phyloP scores from a whole-genome alignment of 2,888 invertebrate species.

The Ptychoptera albimana region DNA sequence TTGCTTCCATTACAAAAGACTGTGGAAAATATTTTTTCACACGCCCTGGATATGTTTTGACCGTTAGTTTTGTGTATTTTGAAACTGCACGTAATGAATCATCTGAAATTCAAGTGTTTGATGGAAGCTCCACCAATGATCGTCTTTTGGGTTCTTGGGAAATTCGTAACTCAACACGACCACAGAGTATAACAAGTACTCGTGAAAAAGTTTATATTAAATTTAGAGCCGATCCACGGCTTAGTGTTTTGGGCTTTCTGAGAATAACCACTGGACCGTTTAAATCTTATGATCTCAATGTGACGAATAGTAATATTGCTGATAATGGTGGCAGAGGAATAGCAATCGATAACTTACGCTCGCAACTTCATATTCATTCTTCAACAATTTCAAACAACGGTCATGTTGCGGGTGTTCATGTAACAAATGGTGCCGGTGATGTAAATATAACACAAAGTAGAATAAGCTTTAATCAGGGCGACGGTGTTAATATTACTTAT shows the following conservation, averaged over 20 bases:
- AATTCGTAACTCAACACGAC: conserved; percentile 71
- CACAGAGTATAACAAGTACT: conserved; percentile 74
- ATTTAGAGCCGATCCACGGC: conserved; percentile 56
- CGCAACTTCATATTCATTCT: conserved; percentile 70
- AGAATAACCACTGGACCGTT: conserved; percentile 59
- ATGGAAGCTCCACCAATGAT: conserved; percentile 55
- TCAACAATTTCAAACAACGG: conserved; percentile 74
- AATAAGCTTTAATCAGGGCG: conserved; percentile 81
- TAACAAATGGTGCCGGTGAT: conserved; percentile 83
- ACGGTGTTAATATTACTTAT: conserved; percentile 90
- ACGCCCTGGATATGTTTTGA: conserved; percentile 60
- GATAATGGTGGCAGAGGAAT: conserved; percentile 93
- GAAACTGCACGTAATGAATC: conserved; percentile 59
- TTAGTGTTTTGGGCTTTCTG: conserved; percentile 60
- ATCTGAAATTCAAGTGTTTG: conserved; percentile 59
- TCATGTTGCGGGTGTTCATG: conserved; percentile 80
- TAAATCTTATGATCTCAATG: conserved; percentile 72
- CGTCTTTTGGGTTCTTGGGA: conserved; percentile 52
- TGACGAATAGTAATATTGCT: conserved; percentile 68
- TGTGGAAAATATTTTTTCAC: conserved; percentile 73
- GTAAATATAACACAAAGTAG: conserved; percentile 83
- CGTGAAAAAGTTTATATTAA: conserved; percentile 64
- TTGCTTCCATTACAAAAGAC: conserved; percentile 48
- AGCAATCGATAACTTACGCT: conserved; percentile 78
- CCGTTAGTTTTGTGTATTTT: conserved; percentile 71